phyloP scores from a whole-genome alignment of 2,113 vertebrate genomes.

The Ageneiosus marmoratus region DNA sequence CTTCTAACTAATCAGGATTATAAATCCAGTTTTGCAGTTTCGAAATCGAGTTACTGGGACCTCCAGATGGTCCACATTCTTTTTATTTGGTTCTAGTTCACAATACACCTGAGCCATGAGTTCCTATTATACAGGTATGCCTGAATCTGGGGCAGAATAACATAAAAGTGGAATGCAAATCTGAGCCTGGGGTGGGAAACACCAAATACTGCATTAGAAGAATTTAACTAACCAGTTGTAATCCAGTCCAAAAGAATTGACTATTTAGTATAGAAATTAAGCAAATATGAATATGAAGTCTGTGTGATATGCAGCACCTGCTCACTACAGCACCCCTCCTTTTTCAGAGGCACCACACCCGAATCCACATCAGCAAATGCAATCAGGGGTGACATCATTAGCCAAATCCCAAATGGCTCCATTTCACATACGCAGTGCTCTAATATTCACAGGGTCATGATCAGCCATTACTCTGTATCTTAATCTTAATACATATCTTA shows the following conservation, averaged over 20 bases:
- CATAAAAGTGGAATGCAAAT: background rate
- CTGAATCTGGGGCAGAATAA: background rate
- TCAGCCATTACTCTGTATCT: background rate
- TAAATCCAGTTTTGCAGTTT: background rate
- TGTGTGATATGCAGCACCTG: background rate
- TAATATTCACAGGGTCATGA: background rate
- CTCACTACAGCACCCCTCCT: background rate
- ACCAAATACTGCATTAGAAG: background rate
- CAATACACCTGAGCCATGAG: background rate
- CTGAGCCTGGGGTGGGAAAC: background rate
- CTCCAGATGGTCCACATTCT: background rate
- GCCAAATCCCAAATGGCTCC: conserved; percentile 9
- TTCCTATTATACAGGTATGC: background rate
- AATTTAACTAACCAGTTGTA: background rate
- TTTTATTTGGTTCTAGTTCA: background rate
- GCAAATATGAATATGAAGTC: background rate
- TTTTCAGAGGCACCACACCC: conserved; percentile 48
- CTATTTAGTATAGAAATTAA: background rate
- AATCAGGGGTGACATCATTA: conserved; percentile 41
- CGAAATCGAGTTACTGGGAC: background rate
- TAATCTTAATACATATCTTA: too few relatives aligned
- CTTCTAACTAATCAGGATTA: background rate
- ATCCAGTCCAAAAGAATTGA: too few relatives aligned
- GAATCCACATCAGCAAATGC: conserved; percentile 26
- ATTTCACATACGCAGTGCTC: background rate